phyloP scores from a whole-genome alignment of 2,797 vertebrate species.

The Zenarchopterus dispar region DNA sequence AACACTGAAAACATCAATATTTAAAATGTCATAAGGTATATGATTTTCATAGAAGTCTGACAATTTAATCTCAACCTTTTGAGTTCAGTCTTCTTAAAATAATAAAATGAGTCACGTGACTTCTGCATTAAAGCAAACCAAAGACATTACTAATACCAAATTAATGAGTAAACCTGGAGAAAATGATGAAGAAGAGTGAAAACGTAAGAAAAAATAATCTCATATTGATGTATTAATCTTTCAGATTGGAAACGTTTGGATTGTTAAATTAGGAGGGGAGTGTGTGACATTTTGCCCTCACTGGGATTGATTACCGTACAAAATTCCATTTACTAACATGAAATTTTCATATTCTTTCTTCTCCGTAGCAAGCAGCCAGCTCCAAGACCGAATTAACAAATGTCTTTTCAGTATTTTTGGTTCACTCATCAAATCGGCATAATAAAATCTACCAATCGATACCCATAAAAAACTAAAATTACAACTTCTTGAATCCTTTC shows the following conservation, averaged over 20 bases:
- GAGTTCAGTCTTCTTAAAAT: too few species aligned
- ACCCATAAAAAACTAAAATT: neutral
- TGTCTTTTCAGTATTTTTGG: rapidly evolving
- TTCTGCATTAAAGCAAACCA: neutral
- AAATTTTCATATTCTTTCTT: neutral
- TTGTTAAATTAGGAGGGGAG: neutral
- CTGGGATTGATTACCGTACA: neutral
- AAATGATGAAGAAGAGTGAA: neutral
- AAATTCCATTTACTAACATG: constrained; percentile 4
- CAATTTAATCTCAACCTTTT: too few species aligned
- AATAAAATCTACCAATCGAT: rapidly evolving
- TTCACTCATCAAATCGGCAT: constrained; percentile 28
- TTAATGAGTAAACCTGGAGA: neutral
- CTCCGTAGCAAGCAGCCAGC: rapidly evolving
- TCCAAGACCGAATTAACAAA: rapidly evolving
- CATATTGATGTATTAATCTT: too few species aligned
- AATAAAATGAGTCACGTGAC: neutral
- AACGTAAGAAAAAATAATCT: neutral
- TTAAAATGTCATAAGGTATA: too few species aligned
- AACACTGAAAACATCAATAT: too few species aligned
- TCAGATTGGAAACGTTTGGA: neutral
- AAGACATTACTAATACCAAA: neutral
- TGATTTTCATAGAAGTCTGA: too few species aligned
- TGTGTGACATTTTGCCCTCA: neutral
- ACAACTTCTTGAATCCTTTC: neutral